phyloP scores from a whole-genome alignment of 2,113 vertebrate species.

The Nematolebias whitei region DNA sequence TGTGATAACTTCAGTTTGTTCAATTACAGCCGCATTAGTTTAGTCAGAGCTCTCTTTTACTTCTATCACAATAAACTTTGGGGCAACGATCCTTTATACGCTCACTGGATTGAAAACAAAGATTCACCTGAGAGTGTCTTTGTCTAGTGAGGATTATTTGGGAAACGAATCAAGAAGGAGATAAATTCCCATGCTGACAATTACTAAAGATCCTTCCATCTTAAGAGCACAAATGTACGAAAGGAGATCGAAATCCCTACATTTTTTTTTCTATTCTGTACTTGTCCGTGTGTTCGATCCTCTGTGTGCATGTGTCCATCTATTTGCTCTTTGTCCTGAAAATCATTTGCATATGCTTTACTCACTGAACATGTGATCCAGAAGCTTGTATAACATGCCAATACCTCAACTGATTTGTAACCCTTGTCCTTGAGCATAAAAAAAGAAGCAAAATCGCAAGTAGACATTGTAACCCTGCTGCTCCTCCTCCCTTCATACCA shows the following conservation, averaged over 20 bases:
- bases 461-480: conserved; percentile 62
- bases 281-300: conserved; percentile 2
- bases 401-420: conserved; percentile 28
- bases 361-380: conserved; percentile 5
- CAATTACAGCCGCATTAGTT: background rate
- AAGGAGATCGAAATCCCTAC: background rate
- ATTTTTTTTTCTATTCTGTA: conserved; percentile 7
- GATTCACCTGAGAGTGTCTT: conserved; percentile 16
- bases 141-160: background rate
- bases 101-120: conserved; percentile 8
- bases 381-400: conserved; percentile 18
- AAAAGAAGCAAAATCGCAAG: conserved; percentile 34
- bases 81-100: conserved; percentile 24
- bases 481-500: conserved; percentile 74
- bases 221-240: background rate
- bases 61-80: conserved; percentile 22
- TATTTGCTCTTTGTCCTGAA: background rate
- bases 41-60: conserved; percentile 13
- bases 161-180: background rate
- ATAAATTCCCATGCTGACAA: background rate
- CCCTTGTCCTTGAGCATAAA: conserved; percentile 34
- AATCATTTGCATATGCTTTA: conserved; percentile 27
- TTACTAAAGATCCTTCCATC: conserved; percentile 6
- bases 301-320: conserved; percentile 8
- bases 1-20: conserved; percentile 3